A percentile compares a stretch with the other conserved stretches of the same genome.
phyloP scores from a whole-genome alignment of 2,113 vertebrate species.

The Ctenodactylus gundi region DNA sequence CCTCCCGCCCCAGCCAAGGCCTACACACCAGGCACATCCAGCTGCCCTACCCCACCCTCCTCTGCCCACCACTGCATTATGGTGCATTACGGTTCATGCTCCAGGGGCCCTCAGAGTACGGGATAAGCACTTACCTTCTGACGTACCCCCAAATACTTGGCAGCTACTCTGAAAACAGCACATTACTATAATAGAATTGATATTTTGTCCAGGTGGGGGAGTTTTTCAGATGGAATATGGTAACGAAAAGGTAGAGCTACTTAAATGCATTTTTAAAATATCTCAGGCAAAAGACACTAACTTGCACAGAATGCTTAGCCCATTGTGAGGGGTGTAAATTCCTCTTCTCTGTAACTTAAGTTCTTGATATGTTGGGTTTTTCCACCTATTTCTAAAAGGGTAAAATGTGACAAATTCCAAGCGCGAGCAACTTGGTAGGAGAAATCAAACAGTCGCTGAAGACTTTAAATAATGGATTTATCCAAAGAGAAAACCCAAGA shows the following conservation, averaged over 20 bases:
- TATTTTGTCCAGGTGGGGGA: background rate
- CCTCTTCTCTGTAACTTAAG: background rate
- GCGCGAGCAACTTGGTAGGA: background rate
- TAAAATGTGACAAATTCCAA: constrained; percentile 10
- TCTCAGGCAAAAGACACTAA: background rate
- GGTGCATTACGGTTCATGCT: constrained; percentile 58
- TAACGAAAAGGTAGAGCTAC: background rate
- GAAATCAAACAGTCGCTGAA: background rate
- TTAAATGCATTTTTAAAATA: background rate
- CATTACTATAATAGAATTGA: constrained; percentile 18
- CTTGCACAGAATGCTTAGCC: background rate
- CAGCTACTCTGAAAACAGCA: constrained; percentile 43
- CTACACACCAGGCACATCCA: too few relatives aligned
- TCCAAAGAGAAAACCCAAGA: background rate
- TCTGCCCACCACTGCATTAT: constrained; percentile 67
- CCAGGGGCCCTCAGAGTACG: background rate
- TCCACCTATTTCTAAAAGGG: background rate
- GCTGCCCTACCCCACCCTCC: constrained; percentile 50
- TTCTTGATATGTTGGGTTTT: background rate
- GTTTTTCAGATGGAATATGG: constrained; percentile 37
- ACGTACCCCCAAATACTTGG: constrained; percentile 45
- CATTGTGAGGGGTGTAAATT: background rate
- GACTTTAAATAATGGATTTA: background rate
- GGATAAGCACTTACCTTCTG: constrained; percentile 68
- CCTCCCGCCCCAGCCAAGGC: too few relatives aligned